These are phyloP conservation scores for Bubo scandiacus DNA, from an alignment of 2,113 vertebrate species.

Conservation along the genomic window DNA sequence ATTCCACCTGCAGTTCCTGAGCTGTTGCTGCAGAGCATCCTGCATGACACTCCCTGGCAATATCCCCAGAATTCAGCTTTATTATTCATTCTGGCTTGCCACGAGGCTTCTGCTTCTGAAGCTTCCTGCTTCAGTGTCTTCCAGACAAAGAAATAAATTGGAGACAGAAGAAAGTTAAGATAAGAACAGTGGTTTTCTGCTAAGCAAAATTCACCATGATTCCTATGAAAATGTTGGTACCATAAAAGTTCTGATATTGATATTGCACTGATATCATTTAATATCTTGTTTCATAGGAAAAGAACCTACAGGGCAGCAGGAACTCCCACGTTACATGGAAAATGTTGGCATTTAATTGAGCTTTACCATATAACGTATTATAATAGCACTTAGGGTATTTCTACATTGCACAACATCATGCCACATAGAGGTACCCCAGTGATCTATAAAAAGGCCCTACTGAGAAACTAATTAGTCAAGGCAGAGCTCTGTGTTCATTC, in stretches of 20 bases:
- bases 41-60: conserved; percentile 36
- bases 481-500: conserved; percentile 9
- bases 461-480: conserved; percentile 40
- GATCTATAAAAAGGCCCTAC: conserved; percentile 7
- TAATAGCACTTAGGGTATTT: not conserved
- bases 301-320: not conserved
- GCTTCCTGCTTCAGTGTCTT: not conserved
- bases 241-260: not conserved
- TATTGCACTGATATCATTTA: not conserved
- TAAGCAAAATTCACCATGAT: not conserved
- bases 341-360: not conserved
- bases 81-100: conserved; percentile 36
- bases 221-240: not conserved
- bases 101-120: conserved; percentile 24
- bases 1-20: conserved; percentile 41
- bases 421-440: not conserved
- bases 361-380: not conserved
- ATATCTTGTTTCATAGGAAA: not conserved
- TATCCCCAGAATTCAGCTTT: conserved; percentile 51
- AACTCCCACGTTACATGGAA: not conserved
- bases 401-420: not conserved
- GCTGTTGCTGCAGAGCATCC: conserved; percentile 9
- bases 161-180: not conserved
- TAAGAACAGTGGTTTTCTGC: not conserved
- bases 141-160: conserved; percentile 22